Evolutionary conservation across 1,140 invertebrate species (phyloP).

Genomic region (Drosophila truncata): DNA sequence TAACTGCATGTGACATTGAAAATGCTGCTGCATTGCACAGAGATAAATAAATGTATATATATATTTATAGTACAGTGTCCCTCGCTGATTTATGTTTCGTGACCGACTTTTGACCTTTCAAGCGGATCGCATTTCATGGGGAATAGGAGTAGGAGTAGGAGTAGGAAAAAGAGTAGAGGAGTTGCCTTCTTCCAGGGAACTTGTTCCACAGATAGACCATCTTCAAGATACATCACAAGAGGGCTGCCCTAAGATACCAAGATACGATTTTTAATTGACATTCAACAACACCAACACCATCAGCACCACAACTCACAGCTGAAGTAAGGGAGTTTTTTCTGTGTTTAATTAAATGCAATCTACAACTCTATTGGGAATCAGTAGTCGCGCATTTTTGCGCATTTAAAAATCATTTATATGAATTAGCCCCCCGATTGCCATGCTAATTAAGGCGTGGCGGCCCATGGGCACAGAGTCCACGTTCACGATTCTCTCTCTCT

Average conservation of each 20-base stretch:
- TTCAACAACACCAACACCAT: slow-evolving; percentile 15
- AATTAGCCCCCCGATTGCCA: slow-evolving; percentile 42
- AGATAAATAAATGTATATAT: too few relatives aligned
- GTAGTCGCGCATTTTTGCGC: slow-evolving; percentile 68
- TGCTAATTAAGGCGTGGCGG: slow-evolving; percentile 65
- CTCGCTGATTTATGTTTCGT: slow-evolving; percentile 60
- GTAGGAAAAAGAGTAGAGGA: not conserved
- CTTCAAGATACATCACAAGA: slow-evolving; percentile 20
- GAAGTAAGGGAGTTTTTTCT: slow-evolving; percentile 3
- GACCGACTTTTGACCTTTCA: slow-evolving; percentile 44
- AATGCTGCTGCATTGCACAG: not conserved
- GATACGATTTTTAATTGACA: slow-evolving; percentile 58
- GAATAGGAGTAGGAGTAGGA: not conserved
- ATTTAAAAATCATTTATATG: slow-evolving; percentile 80
- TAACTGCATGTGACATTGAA: slow-evolving; percentile 43
- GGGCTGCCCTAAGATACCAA: slow-evolving; percentile 16
- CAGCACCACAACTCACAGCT: not conserved
- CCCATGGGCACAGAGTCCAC: slow-evolving; percentile 43
- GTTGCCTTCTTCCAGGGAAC: slow-evolving; percentile 41
- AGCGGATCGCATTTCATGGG: slow-evolving; percentile 57
- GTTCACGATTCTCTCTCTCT: slow-evolving; percentile 40
- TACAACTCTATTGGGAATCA: slow-evolving; percentile 76
- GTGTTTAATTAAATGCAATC: slow-evolving; percentile 69
- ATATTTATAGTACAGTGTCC: not conserved
- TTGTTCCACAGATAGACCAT: slow-evolving; percentile 54